Conservation (phyloP, 2,888 invertebrate species). For the Corythucha ciliata region DNA sequence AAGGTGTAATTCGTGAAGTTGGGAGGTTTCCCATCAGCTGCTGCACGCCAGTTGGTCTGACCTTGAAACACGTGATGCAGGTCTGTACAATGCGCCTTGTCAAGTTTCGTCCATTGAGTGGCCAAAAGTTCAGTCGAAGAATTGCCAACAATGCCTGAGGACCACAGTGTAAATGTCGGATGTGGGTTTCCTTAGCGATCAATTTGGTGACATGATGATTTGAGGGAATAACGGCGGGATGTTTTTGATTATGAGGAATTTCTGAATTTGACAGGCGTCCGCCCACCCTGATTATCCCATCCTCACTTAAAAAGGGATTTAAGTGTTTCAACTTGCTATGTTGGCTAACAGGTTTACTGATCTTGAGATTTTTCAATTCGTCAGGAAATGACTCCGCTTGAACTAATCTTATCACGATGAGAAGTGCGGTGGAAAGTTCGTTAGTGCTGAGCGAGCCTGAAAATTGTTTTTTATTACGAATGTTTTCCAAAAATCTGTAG, state of each 20-base stretch:
- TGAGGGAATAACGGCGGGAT: background rate
- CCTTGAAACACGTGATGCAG: slow-evolving; percentile 30
- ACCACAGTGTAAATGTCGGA: background rate
- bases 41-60: slow-evolving; percentile 21
- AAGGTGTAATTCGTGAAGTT: slow-evolving; percentile 28
- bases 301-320: slow-evolving; percentile 9
- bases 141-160: background rate
- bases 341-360: no score
- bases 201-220: background rate
- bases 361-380: background rate
- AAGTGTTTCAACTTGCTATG: background rate
- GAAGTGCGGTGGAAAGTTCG: background rate
- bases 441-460: background rate
- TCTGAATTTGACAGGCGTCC: slow-evolving; percentile 7
- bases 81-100: slow-evolving; percentile 9
- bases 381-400: background rate
- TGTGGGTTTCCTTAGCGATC: background rate
- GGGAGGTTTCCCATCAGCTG: slow-evolving; percentile 38
- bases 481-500: background rate
- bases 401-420: background rate
- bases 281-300: slow-evolving; percentile 15
- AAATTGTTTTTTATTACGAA: background rate
- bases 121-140: slow-evolving; percentile 1
- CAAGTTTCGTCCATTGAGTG: background rate
- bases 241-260: background rate